phyloP scores from a whole-genome alignment of 2,888 invertebrate species.

The Metellina segmentata region DNA sequence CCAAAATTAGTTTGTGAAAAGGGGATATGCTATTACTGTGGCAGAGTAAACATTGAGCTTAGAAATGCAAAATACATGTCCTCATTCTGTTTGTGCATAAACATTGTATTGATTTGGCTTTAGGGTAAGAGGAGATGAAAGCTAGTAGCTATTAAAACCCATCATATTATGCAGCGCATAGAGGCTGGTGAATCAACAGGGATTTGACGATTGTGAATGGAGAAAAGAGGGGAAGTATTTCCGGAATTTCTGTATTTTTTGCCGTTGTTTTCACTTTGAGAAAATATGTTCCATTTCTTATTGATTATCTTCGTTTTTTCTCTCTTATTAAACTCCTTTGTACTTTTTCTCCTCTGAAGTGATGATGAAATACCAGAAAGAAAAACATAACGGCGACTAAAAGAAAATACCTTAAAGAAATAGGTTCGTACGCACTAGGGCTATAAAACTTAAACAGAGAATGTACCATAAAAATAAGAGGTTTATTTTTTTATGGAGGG shows the following conservation, averaged over 20 bases:
- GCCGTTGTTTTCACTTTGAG: not conserved
- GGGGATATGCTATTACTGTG: not conserved
- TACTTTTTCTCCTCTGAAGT: not conserved
- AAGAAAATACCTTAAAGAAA: not conserved
- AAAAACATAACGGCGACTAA: not conserved
- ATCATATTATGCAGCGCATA: not conserved
- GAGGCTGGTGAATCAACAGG: not conserved
- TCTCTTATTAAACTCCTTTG: not conserved
- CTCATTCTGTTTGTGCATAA: slow-evolving; percentile 2
- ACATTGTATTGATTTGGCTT: not conserved
- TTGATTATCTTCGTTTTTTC: not conserved
- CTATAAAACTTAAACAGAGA: not conserved
- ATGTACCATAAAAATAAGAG: not conserved
- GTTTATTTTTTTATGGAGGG: not conserved
- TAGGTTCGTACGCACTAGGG: not conserved
- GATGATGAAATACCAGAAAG: not conserved
- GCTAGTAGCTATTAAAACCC: not conserved
- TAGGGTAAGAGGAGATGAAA: not conserved
- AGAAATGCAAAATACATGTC: slow-evolving; percentile 29
- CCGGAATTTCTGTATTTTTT: not conserved
- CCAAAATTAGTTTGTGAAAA: not conserved
- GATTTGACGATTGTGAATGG: not conserved
- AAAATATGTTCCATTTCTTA: not conserved
- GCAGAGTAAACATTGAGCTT: not conserved
- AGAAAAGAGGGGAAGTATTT: not conserved